These are phyloP conservation scores for Molossus molossus DNA, from an alignment of 2,797 vertebrate species.

Conservation along the genomic window DNA sequence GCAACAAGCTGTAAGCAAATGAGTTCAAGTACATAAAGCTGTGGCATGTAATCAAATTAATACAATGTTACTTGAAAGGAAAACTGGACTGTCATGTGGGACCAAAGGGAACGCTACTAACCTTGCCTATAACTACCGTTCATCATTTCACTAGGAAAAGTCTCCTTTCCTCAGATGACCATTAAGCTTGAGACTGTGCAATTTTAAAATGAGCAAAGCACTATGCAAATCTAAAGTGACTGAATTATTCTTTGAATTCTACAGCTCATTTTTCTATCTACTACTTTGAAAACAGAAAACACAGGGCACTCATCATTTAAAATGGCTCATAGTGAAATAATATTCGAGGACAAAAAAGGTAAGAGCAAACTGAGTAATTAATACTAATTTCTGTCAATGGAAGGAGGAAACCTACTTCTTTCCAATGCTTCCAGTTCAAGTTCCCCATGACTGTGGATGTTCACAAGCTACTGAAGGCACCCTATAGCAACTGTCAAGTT, in stretches of 20 bases:
- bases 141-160: neutral
- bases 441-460: slow-evolving; percentile 40
- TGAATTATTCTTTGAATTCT: neutral
- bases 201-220: neutral
- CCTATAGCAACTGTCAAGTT: slow-evolving; percentile 64
- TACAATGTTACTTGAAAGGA: neutral
- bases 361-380: slow-evolving; percentile 54
- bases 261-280: neutral
- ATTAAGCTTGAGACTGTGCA: neutral
- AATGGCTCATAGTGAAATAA: slow-evolving; percentile 11
- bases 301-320: slow-evolving; percentile 1
- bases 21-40: neutral
- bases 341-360: slow-evolving; percentile 48
- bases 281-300: slow-evolving; percentile 59
- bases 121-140: neutral
- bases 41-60: neutral
- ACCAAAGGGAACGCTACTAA: neutral
- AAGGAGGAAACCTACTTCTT: slow-evolving; percentile 35
- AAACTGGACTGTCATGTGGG: neutral
- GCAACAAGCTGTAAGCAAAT: neutral
- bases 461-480: slow-evolving; percentile 65
- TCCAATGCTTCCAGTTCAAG: slow-evolving; percentile 62
- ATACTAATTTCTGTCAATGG: slow-evolving; percentile 60
- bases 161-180: neutral
- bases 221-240: neutral